phyloP scores from a whole-genome alignment of 2,888 invertebrate genomes.

The Hydraecia micacea region DNA sequence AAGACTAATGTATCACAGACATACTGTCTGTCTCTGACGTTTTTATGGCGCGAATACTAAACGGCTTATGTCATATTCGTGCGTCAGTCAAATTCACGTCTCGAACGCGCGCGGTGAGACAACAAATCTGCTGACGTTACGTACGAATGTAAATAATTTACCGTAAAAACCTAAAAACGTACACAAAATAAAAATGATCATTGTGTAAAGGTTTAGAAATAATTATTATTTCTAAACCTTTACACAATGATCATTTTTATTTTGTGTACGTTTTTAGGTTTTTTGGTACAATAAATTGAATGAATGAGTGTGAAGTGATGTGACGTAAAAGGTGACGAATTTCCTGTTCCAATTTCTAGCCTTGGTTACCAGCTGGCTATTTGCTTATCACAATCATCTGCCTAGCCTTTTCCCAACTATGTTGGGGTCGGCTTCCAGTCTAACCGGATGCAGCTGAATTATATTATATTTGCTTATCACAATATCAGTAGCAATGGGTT shows the following conservation, averaged over 20 bases:
- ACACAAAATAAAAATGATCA: no score
- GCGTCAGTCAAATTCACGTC: conserved; percentile 32
- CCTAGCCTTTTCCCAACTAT: no score
- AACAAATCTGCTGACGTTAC: conserved; percentile 4
- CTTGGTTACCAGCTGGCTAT: background rate
- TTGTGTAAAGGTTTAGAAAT: no score
- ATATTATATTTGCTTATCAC: background rate
- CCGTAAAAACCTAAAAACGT: no score
- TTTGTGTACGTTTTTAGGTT: background rate
- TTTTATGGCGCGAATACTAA: conserved; percentile 46
- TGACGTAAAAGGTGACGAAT: background rate
- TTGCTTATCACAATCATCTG: background rate
- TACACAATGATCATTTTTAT: background rate
- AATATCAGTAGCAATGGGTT: background rate
- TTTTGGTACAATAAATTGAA: background rate
- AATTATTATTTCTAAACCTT: background rate
- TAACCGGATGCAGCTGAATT: no score
- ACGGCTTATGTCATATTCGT: conserved; percentile 32
- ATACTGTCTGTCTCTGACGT: conserved; percentile 32
- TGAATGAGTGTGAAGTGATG: background rate
- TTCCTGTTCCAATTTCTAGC: background rate
- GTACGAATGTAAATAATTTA: background rate
- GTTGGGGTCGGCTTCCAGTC: no score
- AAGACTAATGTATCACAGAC: conserved; percentile 30
- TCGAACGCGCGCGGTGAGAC: background rate